phyloP scores from a whole-genome alignment of 2,113 vertebrate species.

The Ibidorhyncha struthersii region DNA sequence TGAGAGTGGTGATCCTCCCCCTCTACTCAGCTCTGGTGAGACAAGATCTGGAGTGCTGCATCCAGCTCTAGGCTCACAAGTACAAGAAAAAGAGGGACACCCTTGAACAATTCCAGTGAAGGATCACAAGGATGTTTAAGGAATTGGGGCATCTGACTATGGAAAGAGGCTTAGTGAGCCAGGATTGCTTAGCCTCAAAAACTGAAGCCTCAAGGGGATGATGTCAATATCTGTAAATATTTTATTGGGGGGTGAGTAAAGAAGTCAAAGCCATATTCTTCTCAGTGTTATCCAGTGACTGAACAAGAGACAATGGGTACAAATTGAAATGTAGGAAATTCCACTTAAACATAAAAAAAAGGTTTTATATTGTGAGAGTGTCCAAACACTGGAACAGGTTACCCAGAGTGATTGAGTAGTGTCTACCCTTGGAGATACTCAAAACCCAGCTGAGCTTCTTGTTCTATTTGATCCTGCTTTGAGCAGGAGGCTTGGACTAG shows the following conservation, averaged over 20 bases:
- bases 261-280: neutral
- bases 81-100: neutral
- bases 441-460: neutral
- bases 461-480: neutral
- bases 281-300: neutral
- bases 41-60: neutral
- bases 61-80: neutral
- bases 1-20: neutral
- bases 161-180: neutral
- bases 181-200: neutral
- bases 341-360: neutral
- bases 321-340: neutral
- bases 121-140: neutral
- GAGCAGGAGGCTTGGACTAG: neutral
- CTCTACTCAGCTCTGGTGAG: neutral
- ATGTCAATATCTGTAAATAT: neutral
- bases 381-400: neutral
- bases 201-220: neutral
- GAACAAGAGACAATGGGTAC: neutral
- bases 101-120: neutral
- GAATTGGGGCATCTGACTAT: neutral
- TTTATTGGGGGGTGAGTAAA: neutral
- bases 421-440: neutral
- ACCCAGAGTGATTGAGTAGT: neutral
- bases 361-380: neutral